A percentile compares a stretch with the other conserved stretches of the same genome.
These are phyloP conservation scores for Elegia similella DNA, from an alignment of 2,888 invertebrate genomes.

Conservation along the genomic window DNA sequence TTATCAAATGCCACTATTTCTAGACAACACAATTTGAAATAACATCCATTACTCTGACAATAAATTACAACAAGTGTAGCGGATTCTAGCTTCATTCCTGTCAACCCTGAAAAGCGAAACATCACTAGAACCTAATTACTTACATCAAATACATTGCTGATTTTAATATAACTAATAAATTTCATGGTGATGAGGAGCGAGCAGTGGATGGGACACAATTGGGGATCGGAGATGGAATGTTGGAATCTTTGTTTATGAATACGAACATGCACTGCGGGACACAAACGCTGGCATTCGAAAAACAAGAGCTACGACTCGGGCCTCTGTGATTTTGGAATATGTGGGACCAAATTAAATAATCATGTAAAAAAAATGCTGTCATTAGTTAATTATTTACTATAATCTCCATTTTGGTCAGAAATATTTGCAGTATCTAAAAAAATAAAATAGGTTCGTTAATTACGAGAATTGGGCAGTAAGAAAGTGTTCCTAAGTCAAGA, in stretches of 20 bases:
- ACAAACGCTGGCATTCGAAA: constrained; percentile 52
- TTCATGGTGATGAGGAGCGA: constrained; percentile 18
- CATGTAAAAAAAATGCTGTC: too few species aligned
- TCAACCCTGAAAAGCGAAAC: background rate
- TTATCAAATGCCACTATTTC: background rate
- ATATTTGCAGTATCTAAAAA: too few species aligned
- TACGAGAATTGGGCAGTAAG: too few species aligned
- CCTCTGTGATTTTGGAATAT: constrained; percentile 31
- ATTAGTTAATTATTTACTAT: too few species aligned
- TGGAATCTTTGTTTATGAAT: constrained; percentile 45
- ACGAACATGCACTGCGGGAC: constrained; percentile 58
- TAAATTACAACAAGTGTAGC: constrained; percentile 15
- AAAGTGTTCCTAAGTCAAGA: too few species aligned
- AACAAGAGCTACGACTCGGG: constrained; percentile 56
- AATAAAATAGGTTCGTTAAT: too few species aligned
- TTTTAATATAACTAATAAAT: background rate
- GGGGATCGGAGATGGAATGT: constrained; percentile 27
- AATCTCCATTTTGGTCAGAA: too few species aligned
- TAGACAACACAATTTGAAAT: constrained; percentile 7
- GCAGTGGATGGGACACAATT: constrained; percentile 25
- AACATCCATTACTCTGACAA: constrained; percentile 3
- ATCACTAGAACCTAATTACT: background rate
- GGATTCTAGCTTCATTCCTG: constrained; percentile 3
- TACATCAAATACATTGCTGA: background rate
- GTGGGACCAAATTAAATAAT: background rate